Conservation (phyloP, 2,888 invertebrate species). For the Magallana nippona region DNA sequence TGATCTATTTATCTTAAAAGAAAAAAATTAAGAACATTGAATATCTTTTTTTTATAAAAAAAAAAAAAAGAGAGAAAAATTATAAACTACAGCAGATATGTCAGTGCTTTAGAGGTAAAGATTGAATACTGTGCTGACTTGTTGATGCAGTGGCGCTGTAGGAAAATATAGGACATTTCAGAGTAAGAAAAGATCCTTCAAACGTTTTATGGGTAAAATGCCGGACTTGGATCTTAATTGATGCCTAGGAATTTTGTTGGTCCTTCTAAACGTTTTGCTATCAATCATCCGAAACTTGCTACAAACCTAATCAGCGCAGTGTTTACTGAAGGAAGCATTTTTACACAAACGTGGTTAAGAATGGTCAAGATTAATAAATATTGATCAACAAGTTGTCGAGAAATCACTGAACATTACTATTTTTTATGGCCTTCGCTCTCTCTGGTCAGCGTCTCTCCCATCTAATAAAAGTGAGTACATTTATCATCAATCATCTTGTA, state of each 20-base stretch:
- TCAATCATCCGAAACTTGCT: constrained; percentile 5
- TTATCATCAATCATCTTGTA: constrained; percentile 2
- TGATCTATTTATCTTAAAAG: too few relatives aligned
- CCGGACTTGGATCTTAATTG: not conserved
- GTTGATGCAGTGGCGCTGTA: too few relatives aligned
- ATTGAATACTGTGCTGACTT: too few relatives aligned
- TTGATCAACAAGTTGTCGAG: constrained; percentile 27
- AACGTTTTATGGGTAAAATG: not conserved
- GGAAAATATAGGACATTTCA: not conserved
- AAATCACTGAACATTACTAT: constrained; percentile 21
- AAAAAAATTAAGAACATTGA: too few relatives aligned
- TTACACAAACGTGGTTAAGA: constrained; percentile 25
- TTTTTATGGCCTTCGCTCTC: constrained; percentile 1
- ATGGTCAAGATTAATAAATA: constrained; percentile 29
- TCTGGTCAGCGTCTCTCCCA: not conserved
- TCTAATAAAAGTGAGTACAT: not conserved
- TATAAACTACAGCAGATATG: too few relatives aligned
- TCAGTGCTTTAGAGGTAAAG: too few relatives aligned
- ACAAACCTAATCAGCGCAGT: constrained; percentile 20
- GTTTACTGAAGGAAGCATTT: constrained; percentile 9
- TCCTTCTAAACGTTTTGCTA: constrained; percentile 8
- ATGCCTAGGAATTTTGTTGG: not conserved
- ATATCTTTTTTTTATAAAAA: too few relatives aligned
- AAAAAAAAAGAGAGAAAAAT: too few relatives aligned
- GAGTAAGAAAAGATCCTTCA: constrained; percentile 19